Evolutionary conservation across 92 coral and sea anemone genomes (phyloP), one percentile per base, ranked within the genome.

Genomic region (Umimayanthus chanpuru): DNA sequence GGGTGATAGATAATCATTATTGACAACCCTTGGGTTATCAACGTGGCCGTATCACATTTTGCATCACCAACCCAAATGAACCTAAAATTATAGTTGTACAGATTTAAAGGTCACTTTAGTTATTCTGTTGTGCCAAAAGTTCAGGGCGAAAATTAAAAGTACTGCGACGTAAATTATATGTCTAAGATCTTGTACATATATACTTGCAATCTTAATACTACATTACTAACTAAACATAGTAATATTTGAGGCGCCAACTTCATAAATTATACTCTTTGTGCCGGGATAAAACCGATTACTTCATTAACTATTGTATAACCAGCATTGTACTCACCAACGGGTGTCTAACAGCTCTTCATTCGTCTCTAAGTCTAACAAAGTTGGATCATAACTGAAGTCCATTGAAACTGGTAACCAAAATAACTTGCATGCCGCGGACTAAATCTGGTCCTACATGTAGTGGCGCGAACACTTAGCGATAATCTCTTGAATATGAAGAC

Each of bases 311-410:
- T 53, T 38, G 53, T 39, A 21, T 75, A 83, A 44, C 39, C 14
- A 44, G n/a, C 28, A 9, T 64, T 67, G 78, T 70, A 83, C 78
- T 71, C 55, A 83, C 86, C 72, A 80, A 56, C n/a, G 47, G 64
- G 29, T 38, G 81, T 21, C 15, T 10, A 77, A 44, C 61, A 49
- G 49, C 26, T 53, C 20, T 1, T 15, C 56, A 47, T 26, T 81
- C 23, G 55, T 14, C 11, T 14, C 73, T 64, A 67, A 29, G 5
- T 14, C 73, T 64, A 67, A 29, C 8, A 68, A 73, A 5, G 16
- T 26, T 68, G 8, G 26, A 15, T 43, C 78, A 70, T 65, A 44
- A 11, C 5, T 71, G 65, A 70, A 28, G 43, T 10, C 26, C 14
- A 2, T 21, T 20, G 39, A 26, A 15, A 29, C 26, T 26, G 36